These are phyloP conservation scores for Alces alces DNA, from an alignment of 2,113 vertebrate species.

Conservation along the genomic window DNA sequence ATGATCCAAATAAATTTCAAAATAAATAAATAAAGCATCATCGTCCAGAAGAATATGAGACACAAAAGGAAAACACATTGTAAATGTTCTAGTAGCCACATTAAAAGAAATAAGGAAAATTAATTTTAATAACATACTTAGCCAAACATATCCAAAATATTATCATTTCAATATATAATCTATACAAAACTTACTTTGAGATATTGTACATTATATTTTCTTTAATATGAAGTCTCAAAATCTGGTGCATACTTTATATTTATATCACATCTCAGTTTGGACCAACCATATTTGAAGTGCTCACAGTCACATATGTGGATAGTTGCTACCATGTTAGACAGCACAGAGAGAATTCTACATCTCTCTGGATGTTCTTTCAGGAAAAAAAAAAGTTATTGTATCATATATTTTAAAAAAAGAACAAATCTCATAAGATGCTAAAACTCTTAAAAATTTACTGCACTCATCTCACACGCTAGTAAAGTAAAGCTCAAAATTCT, in stretches of 20 bases:
- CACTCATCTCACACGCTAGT: too few species aligned
- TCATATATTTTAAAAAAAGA: conserved; percentile 11
- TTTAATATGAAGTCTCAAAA: neutral
- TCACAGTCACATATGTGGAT: neutral
- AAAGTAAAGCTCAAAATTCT: too few species aligned
- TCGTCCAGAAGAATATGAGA: neutral
- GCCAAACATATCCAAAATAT: neutral
- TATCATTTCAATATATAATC: neutral
- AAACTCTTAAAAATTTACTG: neutral
- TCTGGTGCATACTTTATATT: neutral
- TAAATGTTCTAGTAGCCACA: neutral
- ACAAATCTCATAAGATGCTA: neutral
- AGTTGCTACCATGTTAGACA: neutral
- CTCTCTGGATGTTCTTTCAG: neutral
- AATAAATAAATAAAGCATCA: neutral
- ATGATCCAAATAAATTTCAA: neutral
- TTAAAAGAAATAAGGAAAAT: neutral
- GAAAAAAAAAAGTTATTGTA: neutral
- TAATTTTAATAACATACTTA: neutral
- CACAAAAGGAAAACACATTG: neutral
- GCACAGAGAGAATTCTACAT: neutral
- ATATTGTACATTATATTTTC: neutral
- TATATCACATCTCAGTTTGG: neutral
- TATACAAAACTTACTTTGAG: neutral
- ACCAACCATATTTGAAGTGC: neutral